A percentile compares a stretch with the other conserved stretches of the same genome.
Conservation (phyloP, 2,113 vertebrate genomes). For the Saimiri boliviensis region DNA sequence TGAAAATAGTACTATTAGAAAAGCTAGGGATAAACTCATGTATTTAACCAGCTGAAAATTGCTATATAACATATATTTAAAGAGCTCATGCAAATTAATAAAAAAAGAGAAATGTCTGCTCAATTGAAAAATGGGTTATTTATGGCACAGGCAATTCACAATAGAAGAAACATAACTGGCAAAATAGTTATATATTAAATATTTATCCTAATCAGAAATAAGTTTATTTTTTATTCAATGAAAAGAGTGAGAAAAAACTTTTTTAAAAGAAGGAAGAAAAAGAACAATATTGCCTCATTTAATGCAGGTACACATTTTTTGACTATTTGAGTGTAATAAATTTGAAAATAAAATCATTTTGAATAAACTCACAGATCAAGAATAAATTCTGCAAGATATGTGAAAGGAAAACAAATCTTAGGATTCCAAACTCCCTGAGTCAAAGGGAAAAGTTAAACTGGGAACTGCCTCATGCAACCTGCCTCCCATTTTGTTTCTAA, state of each 20-base stretch:
- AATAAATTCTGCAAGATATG: neutral
- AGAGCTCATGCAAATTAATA: neutral
- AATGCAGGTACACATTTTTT: neutral
- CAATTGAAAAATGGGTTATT: neutral
- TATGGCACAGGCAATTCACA: neutral
- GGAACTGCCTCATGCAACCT: too few relatives aligned
- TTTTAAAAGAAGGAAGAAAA: neutral
- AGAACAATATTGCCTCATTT: neutral
- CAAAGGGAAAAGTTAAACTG: too few relatives aligned
- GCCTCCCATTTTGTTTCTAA: too few relatives aligned
- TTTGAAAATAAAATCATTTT: neutral
- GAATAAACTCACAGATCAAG: neutral
- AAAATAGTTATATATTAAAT: neutral
- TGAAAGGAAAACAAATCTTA: too few relatives aligned
- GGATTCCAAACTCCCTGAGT: too few relatives aligned
- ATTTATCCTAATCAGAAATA: neutral
- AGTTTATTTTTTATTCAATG: neutral
- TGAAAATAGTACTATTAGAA: neutral
- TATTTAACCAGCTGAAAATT: neutral
- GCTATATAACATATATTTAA: neutral
- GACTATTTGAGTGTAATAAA: neutral
- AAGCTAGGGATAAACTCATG: neutral
- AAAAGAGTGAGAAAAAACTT: neutral
- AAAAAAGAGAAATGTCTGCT: neutral
- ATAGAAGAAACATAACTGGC: neutral